Evolutionary conservation across 2,888 invertebrate genomes (phyloP).

Genomic region (Tridacna gigas): DNA sequence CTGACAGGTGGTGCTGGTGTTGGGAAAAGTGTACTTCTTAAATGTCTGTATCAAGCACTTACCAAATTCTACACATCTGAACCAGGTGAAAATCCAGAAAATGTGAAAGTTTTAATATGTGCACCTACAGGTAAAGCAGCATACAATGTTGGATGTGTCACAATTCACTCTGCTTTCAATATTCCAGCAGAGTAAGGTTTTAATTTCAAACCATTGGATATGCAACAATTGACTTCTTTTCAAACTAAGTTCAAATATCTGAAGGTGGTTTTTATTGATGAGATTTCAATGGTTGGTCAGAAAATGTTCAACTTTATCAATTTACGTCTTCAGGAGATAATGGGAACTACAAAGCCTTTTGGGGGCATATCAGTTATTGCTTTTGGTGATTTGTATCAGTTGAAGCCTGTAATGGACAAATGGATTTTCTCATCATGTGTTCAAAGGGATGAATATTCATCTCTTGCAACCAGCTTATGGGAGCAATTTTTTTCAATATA

Average conservation of each 20-base stretch:
- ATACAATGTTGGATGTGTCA: conserved; percentile 40
- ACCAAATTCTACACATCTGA: not conserved
- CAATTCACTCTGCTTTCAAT: conserved; percentile 44
- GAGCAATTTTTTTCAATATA: conserved; percentile 11
- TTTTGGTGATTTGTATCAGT: conserved; percentile 45
- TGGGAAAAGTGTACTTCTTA: conserved; percentile 58
- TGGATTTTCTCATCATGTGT: conserved; percentile 22
- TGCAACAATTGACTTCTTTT: conserved; percentile 33
- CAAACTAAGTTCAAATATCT: conserved; percentile 33
- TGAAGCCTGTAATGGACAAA: conserved; percentile 32
- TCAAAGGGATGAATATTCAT: not conserved
- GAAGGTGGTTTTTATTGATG: conserved; percentile 55
- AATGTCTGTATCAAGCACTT: conserved; percentile 40
- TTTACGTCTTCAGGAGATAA: conserved; percentile 56
- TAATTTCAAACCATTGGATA: conserved; percentile 51
- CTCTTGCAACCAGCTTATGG: conserved; percentile 33
- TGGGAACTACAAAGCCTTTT: conserved; percentile 50
- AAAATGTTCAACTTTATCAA: conserved; percentile 60
- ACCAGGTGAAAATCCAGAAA: conserved; percentile 36
- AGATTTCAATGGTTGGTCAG: conserved; percentile 62
- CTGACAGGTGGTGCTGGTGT: conserved; percentile 63
- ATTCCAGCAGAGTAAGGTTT: conserved; percentile 47
- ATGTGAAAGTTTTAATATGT: conserved; percentile 45
- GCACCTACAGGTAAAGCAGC: conserved; percentile 60
- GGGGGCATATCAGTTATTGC: conserved; percentile 57